Conservation (phyloP, 1,140 invertebrate species). For the Lycorma delicatula region DNA sequence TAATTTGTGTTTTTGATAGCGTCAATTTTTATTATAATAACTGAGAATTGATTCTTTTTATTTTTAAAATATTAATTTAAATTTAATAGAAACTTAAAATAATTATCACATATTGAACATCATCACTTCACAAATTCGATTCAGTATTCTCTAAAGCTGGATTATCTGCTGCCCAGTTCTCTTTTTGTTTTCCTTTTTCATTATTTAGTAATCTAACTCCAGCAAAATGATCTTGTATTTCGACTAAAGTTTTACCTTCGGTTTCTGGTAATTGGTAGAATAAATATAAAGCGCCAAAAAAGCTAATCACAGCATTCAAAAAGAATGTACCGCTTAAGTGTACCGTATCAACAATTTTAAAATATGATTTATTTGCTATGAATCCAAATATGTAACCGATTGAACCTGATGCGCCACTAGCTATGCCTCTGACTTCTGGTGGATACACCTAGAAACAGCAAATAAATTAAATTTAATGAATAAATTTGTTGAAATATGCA, state of each 20-base stretch:
- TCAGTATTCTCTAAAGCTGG: conserved; percentile 8
- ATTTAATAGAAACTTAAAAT: too few relatives aligned
- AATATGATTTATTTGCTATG: conserved; percentile 58
- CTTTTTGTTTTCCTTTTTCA: not conserved
- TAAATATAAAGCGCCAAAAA: conserved; percentile 43
- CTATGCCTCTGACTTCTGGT: conserved; percentile 52
- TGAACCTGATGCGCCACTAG: conserved; percentile 57
- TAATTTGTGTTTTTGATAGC: too few relatives aligned
- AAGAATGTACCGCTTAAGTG: conserved; percentile 58
- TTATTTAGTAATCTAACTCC: conserved; percentile 43
- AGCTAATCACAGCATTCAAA: conserved; percentile 50
- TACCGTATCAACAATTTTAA: conserved; percentile 50
- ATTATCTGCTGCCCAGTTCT: conserved; percentile 15
- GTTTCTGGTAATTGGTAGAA: conserved; percentile 65
- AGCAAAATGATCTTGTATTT: conserved; percentile 62
- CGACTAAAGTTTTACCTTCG: conserved; percentile 66
- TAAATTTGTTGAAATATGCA: not conserved
- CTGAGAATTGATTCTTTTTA: too few relatives aligned
- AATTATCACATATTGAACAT: too few relatives aligned
- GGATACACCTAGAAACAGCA: conserved; percentile 42
- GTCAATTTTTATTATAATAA: too few relatives aligned
- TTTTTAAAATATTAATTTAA: too few relatives aligned
- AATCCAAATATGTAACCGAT: conserved; percentile 63
- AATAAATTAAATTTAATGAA: too few relatives aligned
- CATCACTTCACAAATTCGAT: conserved; percentile 13